Evolutionary conservation across 2,797 vertebrate species (phyloP).

Genomic region (Craterocephalus amniculus): DNA sequence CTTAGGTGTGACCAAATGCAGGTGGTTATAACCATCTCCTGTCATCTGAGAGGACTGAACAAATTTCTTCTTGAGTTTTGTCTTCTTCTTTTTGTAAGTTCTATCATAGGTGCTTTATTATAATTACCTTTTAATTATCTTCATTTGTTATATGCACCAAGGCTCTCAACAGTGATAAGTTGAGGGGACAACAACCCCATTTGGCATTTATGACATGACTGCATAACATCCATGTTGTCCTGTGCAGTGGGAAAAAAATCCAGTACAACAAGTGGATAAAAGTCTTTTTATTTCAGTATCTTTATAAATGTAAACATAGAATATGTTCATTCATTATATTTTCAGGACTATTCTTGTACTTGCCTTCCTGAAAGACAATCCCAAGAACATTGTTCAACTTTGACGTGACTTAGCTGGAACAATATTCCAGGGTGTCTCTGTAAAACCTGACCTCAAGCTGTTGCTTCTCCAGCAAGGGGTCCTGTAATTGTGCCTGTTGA

Average conservation of each 20-base stretch:
- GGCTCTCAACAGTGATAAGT: neutral
- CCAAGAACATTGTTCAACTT: neutral
- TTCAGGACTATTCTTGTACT: neutral
- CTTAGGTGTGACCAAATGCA: neutral
- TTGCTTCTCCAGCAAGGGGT: slow-evolving; percentile 10
- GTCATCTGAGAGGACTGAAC: neutral
- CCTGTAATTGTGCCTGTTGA: slow-evolving; percentile 33
- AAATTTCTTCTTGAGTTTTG: neutral
- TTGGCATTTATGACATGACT: neutral
- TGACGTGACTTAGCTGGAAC: neutral
- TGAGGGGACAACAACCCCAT: neutral
- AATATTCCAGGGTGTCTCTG: neutral
- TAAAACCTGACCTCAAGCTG: neutral
- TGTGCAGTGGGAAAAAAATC: neutral
- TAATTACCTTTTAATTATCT: no score
- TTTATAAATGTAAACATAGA: neutral
- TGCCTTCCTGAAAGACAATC: slow-evolving; percentile 6
- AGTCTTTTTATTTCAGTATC: neutral
- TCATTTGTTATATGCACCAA: no score
- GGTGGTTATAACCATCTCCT: neutral
- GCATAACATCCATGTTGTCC: neutral
- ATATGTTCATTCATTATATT: no score
- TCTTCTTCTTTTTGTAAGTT: neutral
- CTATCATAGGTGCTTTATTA: neutral
- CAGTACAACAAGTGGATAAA: neutral